phyloP scores from a whole-genome alignment of 2,888 invertebrate species.

The Prenolepis imparis region DNA sequence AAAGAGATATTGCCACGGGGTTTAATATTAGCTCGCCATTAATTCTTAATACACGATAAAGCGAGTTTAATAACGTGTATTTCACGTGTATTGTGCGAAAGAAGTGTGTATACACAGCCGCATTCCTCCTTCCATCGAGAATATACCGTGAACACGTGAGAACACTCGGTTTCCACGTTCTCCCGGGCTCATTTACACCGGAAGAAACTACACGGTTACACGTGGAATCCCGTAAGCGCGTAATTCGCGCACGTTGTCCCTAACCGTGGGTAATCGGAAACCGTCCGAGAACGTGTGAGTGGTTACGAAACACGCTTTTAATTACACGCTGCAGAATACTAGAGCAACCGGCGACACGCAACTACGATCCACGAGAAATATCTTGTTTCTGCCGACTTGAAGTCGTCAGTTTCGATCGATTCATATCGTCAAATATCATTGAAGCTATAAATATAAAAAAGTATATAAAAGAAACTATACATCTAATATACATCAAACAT shows the following conservation, averaged over 20 bases:
- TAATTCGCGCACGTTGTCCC: conserved; percentile 67
- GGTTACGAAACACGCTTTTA: conserved; percentile 74
- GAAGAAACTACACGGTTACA: conserved; percentile 61
- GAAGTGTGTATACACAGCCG: background rate
- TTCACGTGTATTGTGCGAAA: background rate
- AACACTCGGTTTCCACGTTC: conserved; percentile 15
- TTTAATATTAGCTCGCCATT: conserved; percentile 35
- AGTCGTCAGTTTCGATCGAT: background rate
- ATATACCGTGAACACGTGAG: background rate
- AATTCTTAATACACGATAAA: conserved; percentile 24
- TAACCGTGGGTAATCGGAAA: conserved; percentile 74
- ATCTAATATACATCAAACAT: background rate
- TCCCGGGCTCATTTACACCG: conserved; percentile 35
- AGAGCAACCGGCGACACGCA: conserved; percentile 66
- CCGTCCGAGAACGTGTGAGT: conserved; percentile 64
- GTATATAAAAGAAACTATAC: background rate
- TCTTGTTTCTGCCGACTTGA: conserved; percentile 5
- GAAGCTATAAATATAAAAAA: background rate
- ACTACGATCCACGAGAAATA: conserved; percentile 52
- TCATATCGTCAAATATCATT: background rate
- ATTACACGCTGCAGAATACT: conserved; percentile 71
- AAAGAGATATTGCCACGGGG: conserved; percentile 19
- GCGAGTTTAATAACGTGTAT: conserved; percentile 32
- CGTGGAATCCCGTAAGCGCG: conserved; percentile 65
- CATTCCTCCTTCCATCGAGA: conserved; percentile 40